phyloP scores from a whole-genome alignment of 64 coral and sea anemone genomes.

The Porites australiensis region DNA sequence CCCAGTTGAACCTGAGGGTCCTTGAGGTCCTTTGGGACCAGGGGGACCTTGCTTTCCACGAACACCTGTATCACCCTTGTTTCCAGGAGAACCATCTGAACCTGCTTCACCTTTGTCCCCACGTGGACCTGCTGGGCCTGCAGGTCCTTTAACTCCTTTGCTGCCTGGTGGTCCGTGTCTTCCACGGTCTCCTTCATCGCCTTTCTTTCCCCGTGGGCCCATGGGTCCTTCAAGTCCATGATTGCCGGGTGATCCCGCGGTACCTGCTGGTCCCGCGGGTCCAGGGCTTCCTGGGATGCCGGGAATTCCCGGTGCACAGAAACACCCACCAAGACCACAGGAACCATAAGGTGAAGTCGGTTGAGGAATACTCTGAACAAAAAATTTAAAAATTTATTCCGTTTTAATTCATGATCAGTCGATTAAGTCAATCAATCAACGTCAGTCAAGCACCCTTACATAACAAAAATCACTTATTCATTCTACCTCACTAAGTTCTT shows the following conservation, averaged over 20 bases:
- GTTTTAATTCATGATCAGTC: too few species aligned
- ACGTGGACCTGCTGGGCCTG: background rate
- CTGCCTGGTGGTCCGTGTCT: background rate
- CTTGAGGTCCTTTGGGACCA: background rate
- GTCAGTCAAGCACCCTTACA: too few species aligned
- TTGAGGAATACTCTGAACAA: background rate
- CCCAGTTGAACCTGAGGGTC: background rate
- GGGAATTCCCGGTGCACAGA: background rate
- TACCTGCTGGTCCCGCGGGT: background rate
- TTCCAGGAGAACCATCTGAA: background rate
- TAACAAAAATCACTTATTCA: too few species aligned
- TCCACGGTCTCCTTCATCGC: background rate
- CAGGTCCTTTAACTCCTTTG: background rate
- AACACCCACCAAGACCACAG: background rate
- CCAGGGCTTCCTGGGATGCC: background rate
- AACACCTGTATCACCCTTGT: background rate
- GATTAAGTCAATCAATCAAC: too few species aligned
- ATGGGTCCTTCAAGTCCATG: background rate
- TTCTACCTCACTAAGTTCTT: too few species aligned
- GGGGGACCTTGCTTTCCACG: background rate
- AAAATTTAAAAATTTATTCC: background rate
- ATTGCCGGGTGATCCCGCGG: background rate
- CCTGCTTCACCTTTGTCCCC: background rate
- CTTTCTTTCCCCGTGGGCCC: background rate
- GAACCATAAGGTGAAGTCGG: background rate